These are phyloP conservation scores for Hedya salicella DNA, from an alignment of 2,888 invertebrate species.

Conservation along the genomic window DNA sequence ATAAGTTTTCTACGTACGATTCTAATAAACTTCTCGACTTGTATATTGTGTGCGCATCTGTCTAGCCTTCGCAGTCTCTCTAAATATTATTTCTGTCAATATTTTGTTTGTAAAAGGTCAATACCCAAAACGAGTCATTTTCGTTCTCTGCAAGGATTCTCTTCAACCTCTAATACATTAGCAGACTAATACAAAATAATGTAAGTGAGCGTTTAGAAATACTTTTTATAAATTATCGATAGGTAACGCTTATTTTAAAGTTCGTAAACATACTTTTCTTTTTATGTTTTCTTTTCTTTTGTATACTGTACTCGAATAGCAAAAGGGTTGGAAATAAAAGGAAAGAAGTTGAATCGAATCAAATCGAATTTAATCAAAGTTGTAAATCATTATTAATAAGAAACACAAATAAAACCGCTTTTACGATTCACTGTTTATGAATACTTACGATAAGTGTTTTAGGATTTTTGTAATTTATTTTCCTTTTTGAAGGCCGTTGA, in stretches of 20 bases:
- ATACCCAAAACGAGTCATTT: slow-evolving; percentile 2
- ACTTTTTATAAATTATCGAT: neutral
- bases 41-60: neutral
- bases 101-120: slow-evolving; percentile 13
- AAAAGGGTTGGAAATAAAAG: too few relatives aligned
- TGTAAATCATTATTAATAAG: too few relatives aligned
- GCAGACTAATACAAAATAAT: slow-evolving; percentile 6
- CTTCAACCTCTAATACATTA: slow-evolving; percentile 1
- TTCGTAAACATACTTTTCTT: neutral
- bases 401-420: too few relatives aligned
- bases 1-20: neutral
- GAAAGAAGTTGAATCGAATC: too few relatives aligned
- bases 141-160: slow-evolving; percentile 10
- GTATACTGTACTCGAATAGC: too few relatives aligned
- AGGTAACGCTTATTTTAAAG: neutral
- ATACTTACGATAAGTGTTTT: too few relatives aligned
- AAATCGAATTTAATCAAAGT: too few relatives aligned
- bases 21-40: neutral
- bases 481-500: too few relatives aligned
- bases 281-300: neutral
- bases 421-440: too few relatives aligned
- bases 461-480: too few relatives aligned
- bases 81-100: slow-evolving; percentile 7
- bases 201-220: neutral
- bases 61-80: slow-evolving; percentile 1